A percentile compares a stretch with the other conserved stretches of the same genome.
Conservation (phyloP, 2,888 invertebrate genomes). For the Drosophila infuscata region DNA sequence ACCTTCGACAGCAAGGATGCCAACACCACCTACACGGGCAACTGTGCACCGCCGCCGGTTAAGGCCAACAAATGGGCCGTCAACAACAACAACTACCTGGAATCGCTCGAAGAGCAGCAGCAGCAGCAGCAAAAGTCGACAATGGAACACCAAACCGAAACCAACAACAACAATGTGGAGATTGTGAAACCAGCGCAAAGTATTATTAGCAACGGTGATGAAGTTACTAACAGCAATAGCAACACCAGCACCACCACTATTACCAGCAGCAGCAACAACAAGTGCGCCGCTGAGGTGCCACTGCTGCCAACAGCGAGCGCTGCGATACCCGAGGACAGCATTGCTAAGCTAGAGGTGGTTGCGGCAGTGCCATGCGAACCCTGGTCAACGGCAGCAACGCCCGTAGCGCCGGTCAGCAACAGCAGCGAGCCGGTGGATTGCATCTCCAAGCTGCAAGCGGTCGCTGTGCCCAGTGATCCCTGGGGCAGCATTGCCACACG, state of each 20-base stretch:
- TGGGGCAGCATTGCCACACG: constrained; percentile 85
- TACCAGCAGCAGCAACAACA: constrained; percentile 26
- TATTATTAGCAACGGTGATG: constrained; percentile 77
- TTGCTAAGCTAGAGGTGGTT: constrained; percentile 85
- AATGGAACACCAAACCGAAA: constrained; percentile 46
- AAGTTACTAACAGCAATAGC: constrained; percentile 70
- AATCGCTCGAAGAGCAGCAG: constrained; percentile 77
- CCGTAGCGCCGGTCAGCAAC: constrained; percentile 48
- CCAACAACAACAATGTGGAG: constrained; percentile 63
- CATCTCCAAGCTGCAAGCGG: constrained; percentile 89
- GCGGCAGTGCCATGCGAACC: constrained; percentile 82
- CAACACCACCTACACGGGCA: constrained; percentile 85
- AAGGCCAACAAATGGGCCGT: constrained; percentile 87
- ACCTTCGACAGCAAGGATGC: constrained; percentile 85
- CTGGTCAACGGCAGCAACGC: constrained; percentile 73
- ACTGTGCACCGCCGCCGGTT: constrained; percentile 86
- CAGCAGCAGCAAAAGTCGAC: constrained; percentile 44
- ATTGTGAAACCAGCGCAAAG: constrained; percentile 57
- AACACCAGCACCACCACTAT: constrained; percentile 9
- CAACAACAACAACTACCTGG: constrained; percentile 83
- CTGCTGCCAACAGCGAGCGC: constrained; percentile 81
- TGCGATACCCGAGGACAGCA: constrained; percentile 83
- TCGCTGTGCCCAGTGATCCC: constrained; percentile 88
- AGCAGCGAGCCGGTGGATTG: constrained; percentile 85
- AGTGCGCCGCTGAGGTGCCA: constrained; percentile 71